Conservation (phyloP, 2,113 vertebrate genomes). For the Cephalopterus ornatus region DNA sequence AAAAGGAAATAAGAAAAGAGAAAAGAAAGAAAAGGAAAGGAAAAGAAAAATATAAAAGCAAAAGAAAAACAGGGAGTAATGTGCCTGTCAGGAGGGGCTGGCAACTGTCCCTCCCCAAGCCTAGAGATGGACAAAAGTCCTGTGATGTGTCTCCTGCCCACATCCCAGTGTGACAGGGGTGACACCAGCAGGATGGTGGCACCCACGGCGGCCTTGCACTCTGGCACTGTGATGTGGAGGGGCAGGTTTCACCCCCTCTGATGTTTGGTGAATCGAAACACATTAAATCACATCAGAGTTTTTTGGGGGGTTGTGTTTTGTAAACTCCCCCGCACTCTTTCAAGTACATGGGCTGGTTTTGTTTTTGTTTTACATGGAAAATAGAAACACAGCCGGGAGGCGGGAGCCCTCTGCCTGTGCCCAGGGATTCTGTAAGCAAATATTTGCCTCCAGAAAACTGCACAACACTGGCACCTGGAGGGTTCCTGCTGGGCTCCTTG, state of each 20-base stretch:
- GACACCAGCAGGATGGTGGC: neutral
- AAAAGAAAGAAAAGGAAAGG: too few relatives aligned
- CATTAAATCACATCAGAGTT: neutral
- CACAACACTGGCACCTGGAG: neutral
- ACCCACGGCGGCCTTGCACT: neutral
- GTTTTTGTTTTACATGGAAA: neutral
- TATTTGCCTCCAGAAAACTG: neutral
- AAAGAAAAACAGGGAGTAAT: neutral
- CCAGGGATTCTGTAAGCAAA: neutral
- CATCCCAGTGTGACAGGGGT: rapidly evolving
- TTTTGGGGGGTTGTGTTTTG: neutral
- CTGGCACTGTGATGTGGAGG: neutral
- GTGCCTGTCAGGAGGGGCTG: neutral
- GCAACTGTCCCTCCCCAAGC: neutral
- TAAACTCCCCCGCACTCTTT: constrained; percentile 14
- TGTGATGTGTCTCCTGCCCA: neutral
- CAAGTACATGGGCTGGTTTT: neutral
- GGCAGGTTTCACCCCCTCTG: constrained; percentile 44
- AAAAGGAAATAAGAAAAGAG: too few relatives aligned
- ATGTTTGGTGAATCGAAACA: constrained; percentile 40
- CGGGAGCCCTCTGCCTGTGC: neutral
- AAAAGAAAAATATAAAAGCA: too few relatives aligned
- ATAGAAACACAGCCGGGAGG: neutral
- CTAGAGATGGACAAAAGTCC: neutral
- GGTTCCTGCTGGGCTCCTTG: neutral